Evolutionary conservation across 2,113 vertebrate species (phyloP).

Genomic region (Probosciger aterrimus): DNA sequence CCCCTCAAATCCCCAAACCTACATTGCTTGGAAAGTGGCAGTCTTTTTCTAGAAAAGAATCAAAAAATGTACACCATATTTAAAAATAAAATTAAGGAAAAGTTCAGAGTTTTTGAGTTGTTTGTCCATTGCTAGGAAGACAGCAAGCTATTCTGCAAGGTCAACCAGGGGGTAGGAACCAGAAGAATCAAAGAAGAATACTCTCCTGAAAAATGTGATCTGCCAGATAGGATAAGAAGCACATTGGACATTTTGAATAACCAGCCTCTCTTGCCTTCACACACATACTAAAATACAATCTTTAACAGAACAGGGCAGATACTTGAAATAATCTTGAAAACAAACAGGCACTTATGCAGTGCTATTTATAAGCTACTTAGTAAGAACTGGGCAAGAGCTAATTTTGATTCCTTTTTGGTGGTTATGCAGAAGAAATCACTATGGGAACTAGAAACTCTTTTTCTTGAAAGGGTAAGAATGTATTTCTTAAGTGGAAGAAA

Average conservation of each 20-base stretch:
- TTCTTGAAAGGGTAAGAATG: background rate
- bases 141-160: background rate
- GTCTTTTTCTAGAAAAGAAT: background rate
- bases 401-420: background rate
- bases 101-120: background rate
- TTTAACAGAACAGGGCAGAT: background rate
- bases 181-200: background rate
- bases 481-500: background rate
- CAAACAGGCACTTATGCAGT: background rate
- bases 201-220: background rate
- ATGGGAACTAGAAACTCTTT: background rate
- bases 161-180: background rate
- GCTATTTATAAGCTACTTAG: background rate
- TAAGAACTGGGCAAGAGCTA: background rate
- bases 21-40: background rate
- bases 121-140: background rate
- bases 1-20: background rate
- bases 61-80: background rate
- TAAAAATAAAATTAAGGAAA: background rate
- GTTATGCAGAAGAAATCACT: background rate
- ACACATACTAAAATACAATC: background rate
- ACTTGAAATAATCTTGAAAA: background rate
- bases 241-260: background rate
- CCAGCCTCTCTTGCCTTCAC: background rate
- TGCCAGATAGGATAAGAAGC: background rate